Base-by-base conservation (phyloP, 2,113 vertebrate species). In the Marmota flaviventris region DNA sequence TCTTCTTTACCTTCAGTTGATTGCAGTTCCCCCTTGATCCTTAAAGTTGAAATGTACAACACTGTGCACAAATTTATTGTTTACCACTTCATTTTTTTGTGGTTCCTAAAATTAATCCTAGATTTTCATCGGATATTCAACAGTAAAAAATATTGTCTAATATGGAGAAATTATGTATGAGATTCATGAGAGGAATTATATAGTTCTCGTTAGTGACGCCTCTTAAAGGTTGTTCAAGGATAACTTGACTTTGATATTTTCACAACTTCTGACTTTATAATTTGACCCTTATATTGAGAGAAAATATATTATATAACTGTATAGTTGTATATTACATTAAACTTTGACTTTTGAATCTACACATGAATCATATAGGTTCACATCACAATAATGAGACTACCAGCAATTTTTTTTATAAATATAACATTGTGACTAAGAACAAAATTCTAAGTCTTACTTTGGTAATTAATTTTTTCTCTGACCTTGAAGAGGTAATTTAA, bases 401-500 rank as follows among this genome's bases (percentile, higher is more conserved):
- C 4, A 53, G 3, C 7, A 45, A 53, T 51, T 65, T 39, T 51
- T 53, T 53, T 13, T 48, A 53, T 67, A 85, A 93, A 24, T 37
- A 58, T 34, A 81, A 94, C 22, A 58, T 2, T 37, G 69, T 93
- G 69, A 76, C 75, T 65, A 3, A 84, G 32, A 63, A 53, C 9
- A 83, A 86, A 96, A 61, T 34, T 85, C 63, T 34, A 61, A 85
- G 42, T 67, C 34, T 86, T 95, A 56, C 17, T 83, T 90, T 11
- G 61, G 69, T 79, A 48, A 78, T 89, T 97, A 61, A n/a, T 70
- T 94, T 97, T 93, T 93, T 65, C 32, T 95, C 75, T 95, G 91
- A 97, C 82, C 89, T 97, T 96, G 91, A 96, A 81, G 11, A 92
- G 51, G 78, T 84, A 86, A 95, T 93, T 90, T 93, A 83, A 95